phyloP scores from a whole-genome alignment of 2,113 vertebrate species.

The Toxotes chatareus region DNA sequence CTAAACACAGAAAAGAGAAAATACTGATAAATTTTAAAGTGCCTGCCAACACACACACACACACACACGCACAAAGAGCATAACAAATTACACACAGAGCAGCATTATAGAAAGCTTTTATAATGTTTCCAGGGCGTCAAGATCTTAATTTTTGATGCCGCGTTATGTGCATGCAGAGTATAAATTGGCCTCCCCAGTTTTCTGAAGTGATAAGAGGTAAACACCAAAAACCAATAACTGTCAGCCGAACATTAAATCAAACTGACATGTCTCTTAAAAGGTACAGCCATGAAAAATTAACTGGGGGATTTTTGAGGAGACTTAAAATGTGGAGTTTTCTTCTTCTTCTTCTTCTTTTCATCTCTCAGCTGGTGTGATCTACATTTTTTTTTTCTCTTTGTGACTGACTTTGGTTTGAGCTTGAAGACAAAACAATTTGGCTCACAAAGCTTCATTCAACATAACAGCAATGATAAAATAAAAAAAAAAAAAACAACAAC shows the following conservation, averaged over 20 bases:
- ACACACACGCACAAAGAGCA: slow-evolving; percentile 51
- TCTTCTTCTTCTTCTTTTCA: slow-evolving; percentile 23
- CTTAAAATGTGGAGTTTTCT: slow-evolving; percentile 57
- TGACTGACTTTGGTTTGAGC: slow-evolving; percentile 42
- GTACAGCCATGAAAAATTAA: slow-evolving; percentile 81
- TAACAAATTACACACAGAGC: slow-evolving; percentile 74
- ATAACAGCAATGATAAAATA: slow-evolving; percentile 21
- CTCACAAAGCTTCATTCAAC: slow-evolving; percentile 29
- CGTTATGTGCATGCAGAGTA: slow-evolving; percentile 73
- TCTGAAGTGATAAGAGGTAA: slow-evolving; percentile 82
- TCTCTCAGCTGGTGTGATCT: slow-evolving; percentile 62
- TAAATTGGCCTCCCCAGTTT: slow-evolving; percentile 77
- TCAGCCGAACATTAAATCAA: slow-evolving; percentile 80
- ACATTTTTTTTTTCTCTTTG: slow-evolving; percentile 18
- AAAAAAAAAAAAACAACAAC: background rate
- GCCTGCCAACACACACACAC: slow-evolving; percentile 10
- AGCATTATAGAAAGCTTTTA: slow-evolving; percentile 78
- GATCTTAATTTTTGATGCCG: slow-evolving; percentile 82
- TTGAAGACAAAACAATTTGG: slow-evolving; percentile 44
- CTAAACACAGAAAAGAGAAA: slow-evolving; percentile 59
- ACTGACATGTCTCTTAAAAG: slow-evolving; percentile 82
- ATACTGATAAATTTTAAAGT: slow-evolving; percentile 65
- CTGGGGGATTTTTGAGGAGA: slow-evolving; percentile 68
- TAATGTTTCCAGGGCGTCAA: slow-evolving; percentile 76
- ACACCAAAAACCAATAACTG: slow-evolving; percentile 85